These are phyloP conservation scores for Acanthopleura granulata DNA, from an alignment of 2,888 invertebrate species.

Conservation along the genomic window DNA sequence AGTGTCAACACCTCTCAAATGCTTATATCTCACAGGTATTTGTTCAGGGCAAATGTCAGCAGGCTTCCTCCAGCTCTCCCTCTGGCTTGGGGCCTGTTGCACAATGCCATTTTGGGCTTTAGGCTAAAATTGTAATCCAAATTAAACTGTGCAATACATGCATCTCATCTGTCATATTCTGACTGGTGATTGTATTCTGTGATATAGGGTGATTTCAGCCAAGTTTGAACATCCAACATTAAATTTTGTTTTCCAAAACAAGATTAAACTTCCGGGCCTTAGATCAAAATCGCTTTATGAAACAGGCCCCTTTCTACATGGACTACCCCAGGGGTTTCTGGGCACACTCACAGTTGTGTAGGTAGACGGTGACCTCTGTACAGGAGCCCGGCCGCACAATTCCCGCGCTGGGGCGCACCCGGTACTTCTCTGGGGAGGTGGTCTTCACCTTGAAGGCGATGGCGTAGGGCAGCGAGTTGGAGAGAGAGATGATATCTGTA, in stretches of 20 bases:
- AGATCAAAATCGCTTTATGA: not conserved
- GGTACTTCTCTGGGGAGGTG: slow-evolving; percentile 94
- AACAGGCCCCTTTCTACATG: not conserved
- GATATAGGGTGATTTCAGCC: not conserved
- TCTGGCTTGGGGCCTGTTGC: too few species aligned
- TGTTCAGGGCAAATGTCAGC: too few species aligned
- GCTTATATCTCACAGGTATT: too few species aligned
- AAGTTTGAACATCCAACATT: too few species aligned
- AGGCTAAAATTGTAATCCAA: too few species aligned
- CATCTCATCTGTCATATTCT: too few species aligned
- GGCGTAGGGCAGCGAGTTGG: slow-evolving; percentile 77
- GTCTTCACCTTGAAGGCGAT: slow-evolving; percentile 89
- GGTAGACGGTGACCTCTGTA: slow-evolving; percentile 77
- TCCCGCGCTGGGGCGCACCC: slow-evolving; percentile 91
- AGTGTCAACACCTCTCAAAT: too few species aligned
- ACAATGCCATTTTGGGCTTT: too few species aligned
- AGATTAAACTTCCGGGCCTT: too few species aligned
- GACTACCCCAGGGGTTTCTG: not conserved
- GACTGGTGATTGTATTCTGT: too few species aligned
- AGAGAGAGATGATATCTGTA: slow-evolving; percentile 71
- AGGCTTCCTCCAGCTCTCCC: too few species aligned
- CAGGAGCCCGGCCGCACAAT: slow-evolving; percentile 78
- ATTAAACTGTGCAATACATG: too few species aligned
- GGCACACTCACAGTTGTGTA: slow-evolving; percentile 74
- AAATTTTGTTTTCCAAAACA: not conserved